Evolutionary conservation across 2,113 vertebrate genomes (phyloP).

Genomic region (Brachyistius frenatus): DNA sequence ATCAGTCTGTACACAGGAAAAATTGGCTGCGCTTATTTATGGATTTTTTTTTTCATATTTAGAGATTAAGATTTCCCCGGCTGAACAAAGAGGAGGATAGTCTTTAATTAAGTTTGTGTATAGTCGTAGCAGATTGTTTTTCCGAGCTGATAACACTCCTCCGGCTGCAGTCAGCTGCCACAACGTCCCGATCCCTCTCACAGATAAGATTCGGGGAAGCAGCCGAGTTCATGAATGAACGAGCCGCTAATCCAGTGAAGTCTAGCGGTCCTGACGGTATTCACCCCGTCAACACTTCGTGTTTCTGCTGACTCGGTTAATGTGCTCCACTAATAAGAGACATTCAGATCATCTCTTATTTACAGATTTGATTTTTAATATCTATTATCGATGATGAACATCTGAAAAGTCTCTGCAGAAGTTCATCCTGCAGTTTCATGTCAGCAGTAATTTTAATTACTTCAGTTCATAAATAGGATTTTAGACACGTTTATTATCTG

Average conservation of each 20-base stretch:
- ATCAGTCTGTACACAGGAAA: not conserved
- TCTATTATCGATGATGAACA: too few species aligned
- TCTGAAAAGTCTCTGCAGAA: too few species aligned
- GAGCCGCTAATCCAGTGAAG: slow-evolving; percentile 56
- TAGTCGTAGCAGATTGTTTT: slow-evolving; percentile 51
- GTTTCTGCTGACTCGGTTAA: slow-evolving; percentile 46
- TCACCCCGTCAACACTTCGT: slow-evolving; percentile 62
- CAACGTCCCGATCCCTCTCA: slow-evolving; percentile 32
- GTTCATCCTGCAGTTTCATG: too few species aligned
- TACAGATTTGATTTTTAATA: not conserved
- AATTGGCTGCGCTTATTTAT: not conserved
- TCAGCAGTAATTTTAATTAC: too few species aligned
- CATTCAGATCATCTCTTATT: not conserved
- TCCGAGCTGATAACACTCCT: slow-evolving; percentile 21
- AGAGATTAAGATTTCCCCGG: slow-evolving; percentile 53
- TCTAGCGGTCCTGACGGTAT: slow-evolving; percentile 38
- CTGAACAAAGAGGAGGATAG: slow-evolving; percentile 20
- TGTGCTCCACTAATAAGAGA: slow-evolving; percentile 22
- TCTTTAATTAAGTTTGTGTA: slow-evolving; percentile 70
- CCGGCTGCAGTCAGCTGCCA: slow-evolving; percentile 44
- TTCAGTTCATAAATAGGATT: too few species aligned
- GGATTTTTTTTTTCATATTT: slow-evolving; percentile 29
- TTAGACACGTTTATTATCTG: too few species aligned
- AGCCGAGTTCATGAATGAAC: slow-evolving; percentile 38
- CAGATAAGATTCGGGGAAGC: slow-evolving; percentile 41